These are phyloP conservation scores for Cordylochernes scorpioides DNA, from an alignment of 2,888 invertebrate species.

Conservation along the genomic window DNA sequence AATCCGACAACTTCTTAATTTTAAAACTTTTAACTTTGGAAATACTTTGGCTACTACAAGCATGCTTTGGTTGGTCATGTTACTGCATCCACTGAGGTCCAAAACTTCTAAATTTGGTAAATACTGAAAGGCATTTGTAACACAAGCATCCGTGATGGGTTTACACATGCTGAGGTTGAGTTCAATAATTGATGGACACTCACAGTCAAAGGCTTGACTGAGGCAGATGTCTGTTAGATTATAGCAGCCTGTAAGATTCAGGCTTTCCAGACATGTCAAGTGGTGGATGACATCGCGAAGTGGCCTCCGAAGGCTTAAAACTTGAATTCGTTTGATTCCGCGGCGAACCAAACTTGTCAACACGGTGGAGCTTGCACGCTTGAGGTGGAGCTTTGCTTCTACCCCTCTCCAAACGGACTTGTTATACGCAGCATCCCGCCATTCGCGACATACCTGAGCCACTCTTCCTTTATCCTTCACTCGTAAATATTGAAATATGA, in stretches of 20 bases:
- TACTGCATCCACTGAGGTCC: constrained; percentile 70
- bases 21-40: constrained; percentile 50
- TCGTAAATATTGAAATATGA: constrained; percentile 67
- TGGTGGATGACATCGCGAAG: constrained; percentile 59
- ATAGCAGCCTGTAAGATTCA: constrained; percentile 75
- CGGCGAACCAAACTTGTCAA: constrained; percentile 59
- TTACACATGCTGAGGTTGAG: constrained; percentile 75
- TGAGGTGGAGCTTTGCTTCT: constrained; percentile 62
- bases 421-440: constrained; percentile 75
- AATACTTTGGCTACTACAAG: constrained; percentile 63
- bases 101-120: constrained; percentile 45
- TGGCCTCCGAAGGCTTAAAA: constrained; percentile 52
- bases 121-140: constrained; percentile 36
- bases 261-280: constrained; percentile 54
- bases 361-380: constrained; percentile 46
- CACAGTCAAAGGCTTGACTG: constrained; percentile 45
- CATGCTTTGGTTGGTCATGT: constrained; percentile 63
- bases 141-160: constrained; percentile 70
- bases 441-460: constrained; percentile 50
- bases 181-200: constrained; percentile 40
- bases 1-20: constrained; percentile 72
- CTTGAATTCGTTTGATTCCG: constrained; percentile 64
- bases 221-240: constrained; percentile 65
- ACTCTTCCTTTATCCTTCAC: constrained; percentile 66
- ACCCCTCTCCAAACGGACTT: constrained; percentile 81